Evolutionary conservation across 2,797 vertebrate species (phyloP).

Genomic region (Mormyrus proboscirostris): DNA sequence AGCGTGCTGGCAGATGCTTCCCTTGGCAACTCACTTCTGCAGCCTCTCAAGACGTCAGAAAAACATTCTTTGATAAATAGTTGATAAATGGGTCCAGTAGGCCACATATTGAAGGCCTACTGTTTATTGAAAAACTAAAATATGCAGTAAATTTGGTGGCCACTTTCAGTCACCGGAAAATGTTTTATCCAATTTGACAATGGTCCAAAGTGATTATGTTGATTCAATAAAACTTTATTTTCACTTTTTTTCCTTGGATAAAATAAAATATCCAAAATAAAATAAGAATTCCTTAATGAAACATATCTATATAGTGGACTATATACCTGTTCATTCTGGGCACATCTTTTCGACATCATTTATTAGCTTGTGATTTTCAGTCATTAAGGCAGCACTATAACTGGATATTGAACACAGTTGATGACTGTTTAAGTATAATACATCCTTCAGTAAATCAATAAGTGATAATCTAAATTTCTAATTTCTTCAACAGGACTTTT

Average conservation of each 20-base stretch:
- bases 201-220: neutral
- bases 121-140: neutral
- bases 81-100: neutral
- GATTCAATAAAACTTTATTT: neutral
- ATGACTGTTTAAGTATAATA: neutral
- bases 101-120: neutral
- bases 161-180: neutral
- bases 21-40: neutral
- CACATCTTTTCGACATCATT: neutral
- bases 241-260: neutral
- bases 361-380: neutral
- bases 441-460: neutral
- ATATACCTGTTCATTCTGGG: neutral
- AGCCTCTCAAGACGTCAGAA: neutral
- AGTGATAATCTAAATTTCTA: neutral
- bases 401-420: neutral
- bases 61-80: neutral
- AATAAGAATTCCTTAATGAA: neutral
- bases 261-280: neutral
- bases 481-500: neutral
- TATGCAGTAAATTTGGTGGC: neutral
- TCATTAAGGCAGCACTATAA: neutral
- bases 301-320: neutral
- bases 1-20: neutral
- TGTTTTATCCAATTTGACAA: neutral